A percentile compares a stretch with the other conserved stretches of the same genome.
Evolutionary conservation across 1,140 invertebrate genomes (phyloP).

Genomic region (Phenacoccus solenopsis): DNA sequence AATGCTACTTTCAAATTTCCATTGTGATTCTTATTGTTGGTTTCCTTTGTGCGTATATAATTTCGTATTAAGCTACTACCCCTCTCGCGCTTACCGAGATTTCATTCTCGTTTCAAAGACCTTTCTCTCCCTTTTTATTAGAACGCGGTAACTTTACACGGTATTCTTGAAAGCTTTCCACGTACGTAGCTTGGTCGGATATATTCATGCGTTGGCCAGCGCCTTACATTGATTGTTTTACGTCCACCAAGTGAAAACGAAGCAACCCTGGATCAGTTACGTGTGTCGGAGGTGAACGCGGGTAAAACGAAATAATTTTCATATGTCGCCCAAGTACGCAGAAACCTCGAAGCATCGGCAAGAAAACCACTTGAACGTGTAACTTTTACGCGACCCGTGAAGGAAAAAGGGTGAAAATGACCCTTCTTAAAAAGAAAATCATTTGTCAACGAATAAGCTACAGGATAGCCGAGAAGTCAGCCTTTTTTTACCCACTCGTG

Average conservation of each 20-base stretch:
- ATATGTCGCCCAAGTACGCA: too few species aligned
- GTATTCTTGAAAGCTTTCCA: too few species aligned
- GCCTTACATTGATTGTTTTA: too few species aligned
- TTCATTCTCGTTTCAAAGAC: neutral
- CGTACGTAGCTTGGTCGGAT: too few species aligned
- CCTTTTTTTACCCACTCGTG: neutral
- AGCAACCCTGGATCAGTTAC: too few species aligned
- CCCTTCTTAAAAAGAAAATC: neutral
- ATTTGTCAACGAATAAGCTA: neutral
- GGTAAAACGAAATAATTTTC: too few species aligned
- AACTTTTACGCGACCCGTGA: neutral
- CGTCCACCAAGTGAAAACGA: too few species aligned
- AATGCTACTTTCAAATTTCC: neutral
- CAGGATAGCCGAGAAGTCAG: neutral
- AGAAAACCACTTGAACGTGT: too few species aligned
- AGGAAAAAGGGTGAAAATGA: neutral
- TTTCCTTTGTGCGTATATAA: slow-evolving; percentile 2
- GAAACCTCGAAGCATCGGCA: too few species aligned
- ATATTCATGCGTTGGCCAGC: too few species aligned
- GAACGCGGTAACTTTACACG: too few species aligned
- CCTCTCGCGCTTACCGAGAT: neutral
- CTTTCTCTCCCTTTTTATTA: neutral
- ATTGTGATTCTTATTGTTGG: slow-evolving; percentile 2
- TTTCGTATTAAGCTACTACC: neutral
- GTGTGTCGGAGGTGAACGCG: too few species aligned